A percentile compares a stretch with the other conserved stretches of the same genome.
Evolutionary conservation across 2,797 vertebrate genomes (phyloP).

Genomic region (Poecilia picta): DNA sequence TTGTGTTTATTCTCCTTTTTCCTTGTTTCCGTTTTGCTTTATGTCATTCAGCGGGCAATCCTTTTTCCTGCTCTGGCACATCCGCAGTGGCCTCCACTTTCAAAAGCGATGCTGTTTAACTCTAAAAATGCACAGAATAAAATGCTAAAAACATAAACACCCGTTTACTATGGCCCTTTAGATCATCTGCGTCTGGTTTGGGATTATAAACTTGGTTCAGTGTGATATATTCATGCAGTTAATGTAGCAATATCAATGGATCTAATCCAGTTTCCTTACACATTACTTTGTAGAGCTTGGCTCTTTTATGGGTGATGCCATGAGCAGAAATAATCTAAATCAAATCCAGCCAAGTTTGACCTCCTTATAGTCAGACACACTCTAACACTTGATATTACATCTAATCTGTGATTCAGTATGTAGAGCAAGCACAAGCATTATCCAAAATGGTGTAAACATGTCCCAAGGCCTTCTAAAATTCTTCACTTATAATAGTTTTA

Average conservation of each 20-base stretch:
- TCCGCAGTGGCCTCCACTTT: slow-evolving; percentile 64
- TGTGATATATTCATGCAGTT: slow-evolving; percentile 11
- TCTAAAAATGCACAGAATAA: slow-evolving; percentile 18
- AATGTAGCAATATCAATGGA: slow-evolving; percentile 18
- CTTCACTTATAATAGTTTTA: slow-evolving; percentile 77
- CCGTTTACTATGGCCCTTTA: neutral
- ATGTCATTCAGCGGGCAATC: slow-evolving; percentile 45
- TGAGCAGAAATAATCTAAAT: slow-evolving; percentile 58
- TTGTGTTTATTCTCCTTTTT: slow-evolving; percentile 49
- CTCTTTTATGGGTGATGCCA: slow-evolving; percentile 26
- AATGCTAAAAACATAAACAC: slow-evolving; percentile 9
- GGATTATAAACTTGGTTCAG: slow-evolving; percentile 21
- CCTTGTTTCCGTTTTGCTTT: slow-evolving; percentile 64
- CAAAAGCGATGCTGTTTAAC: slow-evolving; percentile 44
- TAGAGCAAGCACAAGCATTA: slow-evolving; percentile 78
- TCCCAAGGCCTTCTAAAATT: slow-evolving; percentile 78
- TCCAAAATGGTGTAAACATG: slow-evolving; percentile 82
- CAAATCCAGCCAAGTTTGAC: slow-evolving; percentile 69
- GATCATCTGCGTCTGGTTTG: neutral
- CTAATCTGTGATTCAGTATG: slow-evolving; percentile 82
- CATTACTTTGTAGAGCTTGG: slow-evolving; percentile 21
- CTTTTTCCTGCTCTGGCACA: slow-evolving; percentile 35
- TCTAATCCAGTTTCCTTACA: slow-evolving; percentile 20
- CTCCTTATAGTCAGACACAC: slow-evolving; percentile 67
- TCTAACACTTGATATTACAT: slow-evolving; percentile 70